Evolutionary conservation across 2,888 invertebrate genomes (phyloP).

Genomic region (Mactromeris polynyma): DNA sequence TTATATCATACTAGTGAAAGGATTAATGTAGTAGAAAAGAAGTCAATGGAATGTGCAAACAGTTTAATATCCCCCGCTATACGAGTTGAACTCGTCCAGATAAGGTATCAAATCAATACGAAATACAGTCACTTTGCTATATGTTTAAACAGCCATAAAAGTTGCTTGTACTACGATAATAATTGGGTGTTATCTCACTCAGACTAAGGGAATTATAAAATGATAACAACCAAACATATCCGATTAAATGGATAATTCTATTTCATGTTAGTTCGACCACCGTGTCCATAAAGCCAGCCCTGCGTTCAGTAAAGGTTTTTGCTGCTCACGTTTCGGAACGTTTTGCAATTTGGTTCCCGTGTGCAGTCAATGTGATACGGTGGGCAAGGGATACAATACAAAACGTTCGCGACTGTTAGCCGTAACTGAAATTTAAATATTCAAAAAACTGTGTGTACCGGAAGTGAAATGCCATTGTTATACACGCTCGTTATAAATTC

Average conservation of each 20-base stretch:
- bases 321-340: too few species aligned
- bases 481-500: too few species aligned
- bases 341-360: too few species aligned
- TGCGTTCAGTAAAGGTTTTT: too few species aligned
- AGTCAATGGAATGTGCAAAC: background rate
- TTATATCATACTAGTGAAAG: background rate
- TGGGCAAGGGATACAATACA: too few species aligned
- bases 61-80: background rate
- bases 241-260: background rate
- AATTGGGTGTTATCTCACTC: background rate
- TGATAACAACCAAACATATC: background rate
- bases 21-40: background rate
- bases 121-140: background rate
- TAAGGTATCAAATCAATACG: slow-evolving; percentile 5
- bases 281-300: too few species aligned
- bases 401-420: too few species aligned
- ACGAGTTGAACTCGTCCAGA: background rate
- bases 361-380: too few species aligned
- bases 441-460: too few species aligned
- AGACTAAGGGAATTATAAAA: background rate
- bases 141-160: slow-evolving; percentile 5
- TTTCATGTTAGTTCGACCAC: too few species aligned
- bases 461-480: too few species aligned
- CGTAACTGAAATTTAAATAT: too few species aligned
- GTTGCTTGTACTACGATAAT: background rate